phyloP scores from a whole-genome alignment of 2,888 invertebrate species.

The Noctua comes region DNA sequence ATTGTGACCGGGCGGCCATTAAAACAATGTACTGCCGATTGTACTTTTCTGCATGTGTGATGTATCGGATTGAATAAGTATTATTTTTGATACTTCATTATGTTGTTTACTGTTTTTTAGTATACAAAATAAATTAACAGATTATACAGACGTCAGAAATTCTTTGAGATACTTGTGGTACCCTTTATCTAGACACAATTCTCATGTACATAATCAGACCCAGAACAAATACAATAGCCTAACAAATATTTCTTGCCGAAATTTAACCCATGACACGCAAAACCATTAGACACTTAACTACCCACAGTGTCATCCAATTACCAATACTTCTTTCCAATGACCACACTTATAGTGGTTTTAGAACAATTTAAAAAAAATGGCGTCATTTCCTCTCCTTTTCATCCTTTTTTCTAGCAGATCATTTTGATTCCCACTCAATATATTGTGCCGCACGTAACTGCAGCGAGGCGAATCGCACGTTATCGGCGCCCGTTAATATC shows the following conservation, averaged over 20 bases:
- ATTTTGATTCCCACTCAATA: conserved; percentile 47
- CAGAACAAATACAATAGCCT: background rate
- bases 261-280: background rate
- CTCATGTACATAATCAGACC: background rate
- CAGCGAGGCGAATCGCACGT: conserved; percentile 45
- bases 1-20: background rate
- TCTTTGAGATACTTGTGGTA: too few species aligned
- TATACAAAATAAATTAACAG: too few species aligned
- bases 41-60: conserved; percentile 11
- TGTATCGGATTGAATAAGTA: background rate
- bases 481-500: conserved; percentile 56
- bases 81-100: too few species aligned
- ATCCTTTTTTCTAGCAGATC: conserved; percentile 26
- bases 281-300: background rate
- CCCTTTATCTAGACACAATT: background rate
- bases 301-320: too few species aligned
- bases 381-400: too few species aligned
- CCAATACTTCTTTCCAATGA: too few species aligned
- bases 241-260: background rate
- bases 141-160: too few species aligned
- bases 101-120: too few species aligned
- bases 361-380: too few species aligned
- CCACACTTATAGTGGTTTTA: too few species aligned
- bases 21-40: conserved; percentile 24
- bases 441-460: conserved; percentile 55